phyloP scores from a whole-genome alignment of 30 jellyfish, hydroid and myxozoan species.

The Rhopilema esculentum region DNA sequence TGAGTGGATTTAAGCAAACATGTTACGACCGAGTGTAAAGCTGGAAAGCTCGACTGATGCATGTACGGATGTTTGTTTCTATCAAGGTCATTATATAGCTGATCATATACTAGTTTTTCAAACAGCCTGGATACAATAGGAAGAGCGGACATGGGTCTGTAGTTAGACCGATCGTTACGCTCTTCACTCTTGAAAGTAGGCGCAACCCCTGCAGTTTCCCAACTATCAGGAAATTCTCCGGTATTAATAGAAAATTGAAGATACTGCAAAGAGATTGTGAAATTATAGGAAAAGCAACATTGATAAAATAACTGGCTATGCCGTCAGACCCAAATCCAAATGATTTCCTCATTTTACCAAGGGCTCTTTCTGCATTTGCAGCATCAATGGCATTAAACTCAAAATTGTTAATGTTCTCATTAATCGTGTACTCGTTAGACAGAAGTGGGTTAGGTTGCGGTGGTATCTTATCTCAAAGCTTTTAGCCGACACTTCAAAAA shows the following conservation, averaged over 20 bases:
- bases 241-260: slow-evolving; percentile 17
- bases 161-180: too few species aligned
- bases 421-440: not conserved
- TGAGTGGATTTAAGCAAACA: too few species aligned
- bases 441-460: slow-evolving; percentile 49
- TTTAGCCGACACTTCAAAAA: slow-evolving; percentile 30
- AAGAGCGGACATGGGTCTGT: too few species aligned
- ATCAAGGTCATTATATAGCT: too few species aligned
- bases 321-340: slow-evolving; percentile 42
- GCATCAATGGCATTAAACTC: slow-evolving; percentile 27
- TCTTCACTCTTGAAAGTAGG: too few species aligned
- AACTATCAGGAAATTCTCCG: slow-evolving; percentile 2
- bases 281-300: slow-evolving; percentile 12
- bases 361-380: slow-evolving; percentile 19
- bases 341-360: slow-evolving; percentile 18
- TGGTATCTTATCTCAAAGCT: slow-evolving; percentile 4
- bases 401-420: slow-evolving; percentile 3
- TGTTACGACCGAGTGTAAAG: too few species aligned
- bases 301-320: slow-evolving; percentile 25
- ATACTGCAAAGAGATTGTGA: slow-evolving; percentile 9
- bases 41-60: too few species aligned
- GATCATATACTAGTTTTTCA: too few species aligned
- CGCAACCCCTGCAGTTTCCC: too few species aligned
- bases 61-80: too few species aligned
- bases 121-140: too few species aligned